Conservation (phyloP, 92 coral and sea anemone genomes). For the Epizoanthus ramosus region DNA sequence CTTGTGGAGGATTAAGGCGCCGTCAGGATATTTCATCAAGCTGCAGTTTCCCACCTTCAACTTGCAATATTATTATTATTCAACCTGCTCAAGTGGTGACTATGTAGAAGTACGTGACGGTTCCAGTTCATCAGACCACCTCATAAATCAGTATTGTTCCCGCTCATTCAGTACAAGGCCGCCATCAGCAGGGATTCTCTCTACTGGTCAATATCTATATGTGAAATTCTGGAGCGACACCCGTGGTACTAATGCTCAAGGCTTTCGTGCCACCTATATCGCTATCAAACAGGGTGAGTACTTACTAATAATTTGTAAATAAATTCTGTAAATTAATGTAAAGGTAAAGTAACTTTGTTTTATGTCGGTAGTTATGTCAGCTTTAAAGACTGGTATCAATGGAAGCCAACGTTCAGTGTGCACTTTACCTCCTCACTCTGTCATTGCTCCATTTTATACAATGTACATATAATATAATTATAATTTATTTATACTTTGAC, state of each 20-base stretch:
- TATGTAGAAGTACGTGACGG: constrained; percentile 1
- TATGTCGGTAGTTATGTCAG: no score
- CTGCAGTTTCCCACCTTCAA: background rate
- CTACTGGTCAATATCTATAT: background rate
- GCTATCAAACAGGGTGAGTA: background rate
- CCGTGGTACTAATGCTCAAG: background rate
- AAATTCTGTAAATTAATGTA: background rate
- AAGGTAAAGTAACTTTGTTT: no score
- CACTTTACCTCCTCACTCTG: no score
- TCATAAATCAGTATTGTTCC: background rate
- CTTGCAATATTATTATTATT: background rate
- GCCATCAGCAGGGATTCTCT: background rate
- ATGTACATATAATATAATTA: no score
- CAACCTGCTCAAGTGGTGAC: background rate
- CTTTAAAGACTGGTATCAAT: no score
- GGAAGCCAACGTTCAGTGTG: no score
- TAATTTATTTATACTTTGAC: no score
- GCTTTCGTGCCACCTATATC: background rate
- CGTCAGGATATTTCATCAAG: background rate
- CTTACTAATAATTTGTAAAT: background rate
- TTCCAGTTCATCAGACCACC: background rate
- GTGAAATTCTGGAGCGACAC: background rate
- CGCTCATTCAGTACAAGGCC: background rate
- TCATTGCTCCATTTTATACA: no score
- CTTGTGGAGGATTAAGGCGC: constrained; percentile 11